These are phyloP conservation scores for Hycleus cichorii DNA, from an alignment of 1,140 invertebrate genomes.

Conservation along the genomic window DNA sequence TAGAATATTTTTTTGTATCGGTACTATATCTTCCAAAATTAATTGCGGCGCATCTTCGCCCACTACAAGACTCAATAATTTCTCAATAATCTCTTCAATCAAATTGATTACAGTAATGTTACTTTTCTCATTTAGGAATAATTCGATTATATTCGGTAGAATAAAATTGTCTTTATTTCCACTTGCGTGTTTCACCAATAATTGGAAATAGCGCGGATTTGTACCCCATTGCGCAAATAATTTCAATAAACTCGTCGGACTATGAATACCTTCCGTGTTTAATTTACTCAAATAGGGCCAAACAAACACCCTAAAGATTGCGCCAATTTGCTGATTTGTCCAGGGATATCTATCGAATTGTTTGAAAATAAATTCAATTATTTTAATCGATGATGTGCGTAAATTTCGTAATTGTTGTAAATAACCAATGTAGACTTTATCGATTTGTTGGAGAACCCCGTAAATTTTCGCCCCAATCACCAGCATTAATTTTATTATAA, in stretches of 20 bases:
- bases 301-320: constrained; percentile 68
- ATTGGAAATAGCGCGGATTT: constrained; percentile 64
- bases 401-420: constrained; percentile 61
- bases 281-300: constrained; percentile 75
- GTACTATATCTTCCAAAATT: constrained; percentile 35
- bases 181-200: constrained; percentile 57
- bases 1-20: constrained; percentile 27
- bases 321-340: constrained; percentile 61
- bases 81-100: constrained; percentile 73
- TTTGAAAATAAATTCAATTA: constrained; percentile 66
- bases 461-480: constrained; percentile 58
- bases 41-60: constrained; percentile 47
- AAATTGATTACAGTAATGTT: constrained; percentile 56
- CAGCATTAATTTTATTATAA: constrained; percentile 64
- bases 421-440: constrained; percentile 55
- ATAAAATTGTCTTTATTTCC: constrained; percentile 44
- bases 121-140: constrained; percentile 61
- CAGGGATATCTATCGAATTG: constrained; percentile 73
- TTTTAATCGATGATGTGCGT: constrained; percentile 50
- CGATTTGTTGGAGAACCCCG: constrained; percentile 48
- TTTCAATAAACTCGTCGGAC: constrained; percentile 73
- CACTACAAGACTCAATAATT: constrained; percentile 60
- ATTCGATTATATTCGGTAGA: constrained; percentile 57
- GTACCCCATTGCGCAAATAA: constrained; percentile 69
- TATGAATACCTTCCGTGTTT: constrained; percentile 72